These are phyloP conservation scores for Ladona fulva DNA, from an alignment of 1,140 invertebrate species.

Conservation along the genomic window DNA sequence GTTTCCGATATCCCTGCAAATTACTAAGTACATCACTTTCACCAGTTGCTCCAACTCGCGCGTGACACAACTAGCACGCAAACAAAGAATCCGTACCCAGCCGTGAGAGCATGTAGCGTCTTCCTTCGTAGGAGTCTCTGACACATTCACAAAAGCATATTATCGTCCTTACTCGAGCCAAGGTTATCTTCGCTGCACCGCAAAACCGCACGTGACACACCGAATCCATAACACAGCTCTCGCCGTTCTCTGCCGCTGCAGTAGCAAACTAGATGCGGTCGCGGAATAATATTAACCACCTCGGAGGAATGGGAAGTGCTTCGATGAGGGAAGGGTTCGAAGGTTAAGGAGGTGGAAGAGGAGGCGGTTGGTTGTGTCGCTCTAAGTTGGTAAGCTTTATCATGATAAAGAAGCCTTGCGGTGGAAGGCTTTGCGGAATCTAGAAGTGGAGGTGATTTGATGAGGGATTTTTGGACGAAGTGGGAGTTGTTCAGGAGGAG, in stretches of 20 bases:
- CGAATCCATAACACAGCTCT: neutral
- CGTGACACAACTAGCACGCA: neutral
- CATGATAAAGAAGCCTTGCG: slow-evolving; percentile 1
- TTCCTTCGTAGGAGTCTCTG: too few species aligned
- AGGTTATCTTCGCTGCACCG: neutral
- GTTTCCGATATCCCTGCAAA: too few species aligned
- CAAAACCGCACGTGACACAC: neutral
- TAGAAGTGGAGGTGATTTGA: neutral
- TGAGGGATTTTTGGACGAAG: neutral
- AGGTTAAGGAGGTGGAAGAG: neutral
- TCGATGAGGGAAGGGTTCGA: neutral
- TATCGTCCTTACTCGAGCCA: neutral
- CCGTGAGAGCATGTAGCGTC: too few species aligned
- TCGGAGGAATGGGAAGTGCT: neutral
- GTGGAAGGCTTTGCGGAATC: neutral
- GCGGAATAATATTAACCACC: neutral
- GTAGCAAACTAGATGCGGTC: neutral
- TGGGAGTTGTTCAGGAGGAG: neutral
- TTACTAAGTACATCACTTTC: too few species aligned
- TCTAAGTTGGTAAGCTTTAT: neutral
- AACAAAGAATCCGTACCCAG: neutral
- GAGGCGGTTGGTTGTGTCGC: neutral
- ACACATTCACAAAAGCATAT: neutral
- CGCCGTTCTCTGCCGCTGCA: neutral
- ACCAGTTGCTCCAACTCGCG: too few species aligned